These are phyloP conservation scores for Phortica magna DNA, from an alignment of 2,888 invertebrate species.

Conservation along the genomic window DNA sequence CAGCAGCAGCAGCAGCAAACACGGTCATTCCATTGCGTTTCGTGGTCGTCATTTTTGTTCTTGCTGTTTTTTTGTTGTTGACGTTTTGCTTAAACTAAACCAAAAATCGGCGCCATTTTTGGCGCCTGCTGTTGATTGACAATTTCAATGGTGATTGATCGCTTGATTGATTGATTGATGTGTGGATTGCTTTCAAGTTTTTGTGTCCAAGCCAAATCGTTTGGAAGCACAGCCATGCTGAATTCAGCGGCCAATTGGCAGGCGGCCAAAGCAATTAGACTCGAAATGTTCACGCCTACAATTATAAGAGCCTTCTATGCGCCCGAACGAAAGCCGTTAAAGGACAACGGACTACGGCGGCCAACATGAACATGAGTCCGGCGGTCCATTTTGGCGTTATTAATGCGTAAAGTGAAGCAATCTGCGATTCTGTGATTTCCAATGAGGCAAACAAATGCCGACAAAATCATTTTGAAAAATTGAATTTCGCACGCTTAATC, in stretches of 20 bases:
- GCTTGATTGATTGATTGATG: conserved; percentile 47
- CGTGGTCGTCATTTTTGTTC: neutral
- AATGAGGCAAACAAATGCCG: neutral
- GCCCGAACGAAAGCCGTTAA: neutral
- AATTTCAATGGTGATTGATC: conserved; percentile 37
- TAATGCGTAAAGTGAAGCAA: conserved; percentile 67
- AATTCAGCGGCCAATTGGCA: conserved; percentile 54
- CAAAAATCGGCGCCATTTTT: conserved; percentile 9
- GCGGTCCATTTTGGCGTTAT: conserved; percentile 69
- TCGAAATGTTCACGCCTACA: conserved; percentile 37
- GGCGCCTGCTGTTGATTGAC: conserved; percentile 50
- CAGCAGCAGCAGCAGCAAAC: neutral
- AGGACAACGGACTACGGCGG: neutral
- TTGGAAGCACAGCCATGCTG: conserved; percentile 30
- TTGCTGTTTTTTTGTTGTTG: neutral
- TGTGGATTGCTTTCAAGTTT: conserved; percentile 32
- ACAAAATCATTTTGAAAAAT: conserved; percentile 1
- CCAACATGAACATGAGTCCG: conserved; percentile 41
- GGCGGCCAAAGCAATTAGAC: conserved; percentile 64
- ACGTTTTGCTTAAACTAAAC: conserved; percentile 19
- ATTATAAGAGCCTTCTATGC: neutral
- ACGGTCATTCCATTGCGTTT: neutral
- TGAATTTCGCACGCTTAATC: conserved; percentile 9
- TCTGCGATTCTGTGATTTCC: neutral
- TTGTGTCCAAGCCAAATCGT: conserved; percentile 14